phyloP scores from a whole-genome alignment of 2,797 vertebrate species.

The Rhodeus uyekii region DNA sequence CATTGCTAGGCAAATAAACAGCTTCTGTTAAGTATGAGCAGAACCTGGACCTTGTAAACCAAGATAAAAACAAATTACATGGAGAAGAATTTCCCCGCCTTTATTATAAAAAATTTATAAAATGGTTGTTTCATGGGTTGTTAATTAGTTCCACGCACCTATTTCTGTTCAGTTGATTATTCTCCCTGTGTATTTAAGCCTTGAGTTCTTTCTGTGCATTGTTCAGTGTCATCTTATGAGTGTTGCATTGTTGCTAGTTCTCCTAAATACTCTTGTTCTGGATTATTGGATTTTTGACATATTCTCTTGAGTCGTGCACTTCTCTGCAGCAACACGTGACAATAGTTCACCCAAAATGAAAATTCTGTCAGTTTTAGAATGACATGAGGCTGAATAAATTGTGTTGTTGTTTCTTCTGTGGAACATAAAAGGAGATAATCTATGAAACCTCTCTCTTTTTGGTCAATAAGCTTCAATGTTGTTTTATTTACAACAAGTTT shows the following conservation, averaged over 20 bases:
- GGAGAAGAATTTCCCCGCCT: neutral
- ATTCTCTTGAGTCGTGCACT: neutral
- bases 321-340: neutral
- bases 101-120: too few relatives aligned
- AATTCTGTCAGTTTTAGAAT: too few relatives aligned
- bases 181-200: too few relatives aligned
- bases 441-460: neutral
- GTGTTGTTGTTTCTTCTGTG: neutral
- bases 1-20: constrained; percentile 41
- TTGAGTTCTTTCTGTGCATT: too few relatives aligned
- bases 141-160: too few relatives aligned
- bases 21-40: constrained; percentile 8
- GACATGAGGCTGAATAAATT: too few relatives aligned
- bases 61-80: neutral
- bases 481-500: neutral
- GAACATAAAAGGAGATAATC: neutral
- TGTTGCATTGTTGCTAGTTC: too few relatives aligned
- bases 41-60: neutral
- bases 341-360: neutral
- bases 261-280: neutral
- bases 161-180: too few relatives aligned
- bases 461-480: neutral
- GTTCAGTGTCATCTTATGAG: too few relatives aligned
- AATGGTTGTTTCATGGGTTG: too few relatives aligned
- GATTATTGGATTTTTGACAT: neutral